A percentile compares a stretch with the other conserved stretches of the same genome.
Evolutionary conservation across 35 echinoderm and acorn worm species (phyloP).

Genomic region (Diadema setosum): DNA sequence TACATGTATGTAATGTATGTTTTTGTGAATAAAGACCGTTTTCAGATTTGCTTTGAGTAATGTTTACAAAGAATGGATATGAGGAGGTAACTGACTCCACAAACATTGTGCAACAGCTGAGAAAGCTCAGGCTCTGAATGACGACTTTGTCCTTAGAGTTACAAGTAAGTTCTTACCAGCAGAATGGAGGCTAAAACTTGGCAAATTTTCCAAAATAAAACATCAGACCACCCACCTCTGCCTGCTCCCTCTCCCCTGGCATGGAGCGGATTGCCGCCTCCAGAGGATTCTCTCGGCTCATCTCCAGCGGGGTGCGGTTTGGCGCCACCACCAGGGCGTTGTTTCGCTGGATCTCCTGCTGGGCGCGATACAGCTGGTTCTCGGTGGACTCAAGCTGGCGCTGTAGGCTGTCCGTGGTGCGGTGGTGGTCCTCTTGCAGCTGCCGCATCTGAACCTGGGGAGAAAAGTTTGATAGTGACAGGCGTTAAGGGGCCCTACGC

Average conservation of each 20-base stretch:
- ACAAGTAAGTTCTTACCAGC: too few species aligned
- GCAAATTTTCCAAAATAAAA: not conserved
- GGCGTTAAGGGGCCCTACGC: too few species aligned
- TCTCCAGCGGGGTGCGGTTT: not conserved
- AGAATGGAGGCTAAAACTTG: too few species aligned
- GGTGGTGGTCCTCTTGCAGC: constrained; percentile 75
- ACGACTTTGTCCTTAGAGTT: not conserved
- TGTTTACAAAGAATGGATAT: not conserved
- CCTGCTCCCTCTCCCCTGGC: constrained; percentile 79
- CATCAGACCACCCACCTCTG: constrained; percentile 62
- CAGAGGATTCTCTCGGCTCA: not conserved
- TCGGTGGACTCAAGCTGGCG: constrained; percentile 80
- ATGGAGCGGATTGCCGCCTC: constrained; percentile 28
- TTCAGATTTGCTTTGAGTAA: not conserved
- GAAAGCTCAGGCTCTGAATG: not conserved
- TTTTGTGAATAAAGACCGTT: not conserved
- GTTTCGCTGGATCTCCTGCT: constrained; percentile 61
- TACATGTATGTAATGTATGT: not conserved
- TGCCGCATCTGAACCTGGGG: constrained; percentile 70
- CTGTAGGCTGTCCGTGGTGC: constrained; percentile 58
- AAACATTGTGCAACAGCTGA: not conserved
- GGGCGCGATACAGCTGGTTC: constrained; percentile 78
- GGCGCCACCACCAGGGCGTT: not conserved
- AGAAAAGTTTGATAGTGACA: not conserved
- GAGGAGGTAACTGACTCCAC: not conserved